Conservation (phyloP, 2,113 vertebrate genomes). For the Anolis sagrei region DNA sequence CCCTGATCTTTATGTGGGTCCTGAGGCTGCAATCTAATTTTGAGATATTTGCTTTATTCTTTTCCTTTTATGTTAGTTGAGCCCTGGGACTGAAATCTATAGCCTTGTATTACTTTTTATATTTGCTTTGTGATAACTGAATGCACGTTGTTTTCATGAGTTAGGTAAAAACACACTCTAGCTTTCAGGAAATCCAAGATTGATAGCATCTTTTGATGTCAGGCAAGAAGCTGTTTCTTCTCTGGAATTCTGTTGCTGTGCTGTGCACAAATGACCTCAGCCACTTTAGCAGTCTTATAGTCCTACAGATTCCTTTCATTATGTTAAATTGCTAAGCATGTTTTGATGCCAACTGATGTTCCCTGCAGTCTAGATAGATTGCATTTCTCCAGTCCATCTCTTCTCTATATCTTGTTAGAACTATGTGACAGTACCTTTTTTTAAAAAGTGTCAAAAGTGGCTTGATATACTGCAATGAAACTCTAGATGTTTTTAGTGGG, state of each 20-base stretch:
- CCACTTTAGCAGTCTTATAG: conserved; percentile 16
- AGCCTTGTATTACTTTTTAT: conserved; percentile 8
- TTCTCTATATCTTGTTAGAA: background rate
- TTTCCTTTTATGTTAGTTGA: conserved; percentile 6
- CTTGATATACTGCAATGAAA: too few species aligned
- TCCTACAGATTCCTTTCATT: conserved; percentile 13
- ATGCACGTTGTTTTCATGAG: background rate
- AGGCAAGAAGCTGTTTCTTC: conserved; percentile 1
- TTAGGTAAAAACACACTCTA: conserved; percentile 28
- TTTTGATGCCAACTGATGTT: conserved; percentile 25
- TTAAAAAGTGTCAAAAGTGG: too few species aligned
- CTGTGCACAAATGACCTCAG: conserved; percentile 27
- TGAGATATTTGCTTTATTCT: background rate
- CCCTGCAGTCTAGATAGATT: background rate
- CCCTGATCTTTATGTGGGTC: conserved; percentile 19
- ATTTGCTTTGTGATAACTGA: conserved; percentile 20
- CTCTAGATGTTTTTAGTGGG: background rate
- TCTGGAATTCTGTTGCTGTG: background rate
- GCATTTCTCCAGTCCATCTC: conserved; percentile 15
- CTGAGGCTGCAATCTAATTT: conserved; percentile 34
- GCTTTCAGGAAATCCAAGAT: conserved; percentile 25
- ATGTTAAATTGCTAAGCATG: conserved; percentile 20
- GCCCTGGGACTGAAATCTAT: conserved; percentile 1
- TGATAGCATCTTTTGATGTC: conserved; percentile 16
- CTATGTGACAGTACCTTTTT: background rate